phyloP scores from a whole-genome alignment of 2,113 vertebrate genomes.

The Oostethus manadensis region DNA sequence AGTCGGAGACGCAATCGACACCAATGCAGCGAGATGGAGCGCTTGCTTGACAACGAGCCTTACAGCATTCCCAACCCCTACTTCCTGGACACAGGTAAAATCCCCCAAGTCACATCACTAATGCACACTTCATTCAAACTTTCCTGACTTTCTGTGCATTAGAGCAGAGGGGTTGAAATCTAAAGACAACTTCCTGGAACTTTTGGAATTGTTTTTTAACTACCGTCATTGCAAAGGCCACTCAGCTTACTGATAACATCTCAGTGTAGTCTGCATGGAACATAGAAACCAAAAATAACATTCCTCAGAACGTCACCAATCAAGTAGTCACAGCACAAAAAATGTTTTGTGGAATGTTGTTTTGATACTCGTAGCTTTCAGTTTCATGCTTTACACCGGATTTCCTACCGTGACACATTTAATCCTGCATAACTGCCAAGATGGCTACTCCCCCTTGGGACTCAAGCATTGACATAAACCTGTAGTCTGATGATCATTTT shows the following conservation, averaged over 20 bases:
- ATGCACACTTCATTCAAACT: neutral
- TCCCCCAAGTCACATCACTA: neutral
- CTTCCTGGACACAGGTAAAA: conserved; percentile 65
- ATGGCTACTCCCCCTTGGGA: neutral
- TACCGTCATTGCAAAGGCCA: conserved; percentile 13
- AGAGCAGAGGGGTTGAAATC: neutral
- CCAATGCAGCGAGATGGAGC: conserved; percentile 46
- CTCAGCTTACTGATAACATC: conserved; percentile 22
- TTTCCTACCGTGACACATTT: neutral
- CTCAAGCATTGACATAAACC: too few relatives aligned
- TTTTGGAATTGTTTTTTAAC: conserved; percentile 22
- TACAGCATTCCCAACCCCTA: conserved; percentile 47
- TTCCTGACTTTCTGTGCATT: neutral
- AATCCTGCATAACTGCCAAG: neutral
- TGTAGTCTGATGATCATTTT: too few relatives aligned
- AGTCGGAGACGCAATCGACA: conserved; percentile 41
- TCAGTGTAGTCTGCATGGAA: neutral
- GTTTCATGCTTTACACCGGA: conserved; percentile 4
- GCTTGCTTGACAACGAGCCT: conserved; percentile 47
- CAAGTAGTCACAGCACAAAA: neutral
- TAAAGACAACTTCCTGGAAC: conserved; percentile 13
- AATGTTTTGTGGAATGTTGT: neutral
- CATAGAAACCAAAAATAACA: neutral
- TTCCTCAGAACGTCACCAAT: neutral
- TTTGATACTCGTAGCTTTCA: conserved; percentile 4